phyloP scores from a whole-genome alignment of 2,113 vertebrate species.

The Atlantisia rogersi region DNA sequence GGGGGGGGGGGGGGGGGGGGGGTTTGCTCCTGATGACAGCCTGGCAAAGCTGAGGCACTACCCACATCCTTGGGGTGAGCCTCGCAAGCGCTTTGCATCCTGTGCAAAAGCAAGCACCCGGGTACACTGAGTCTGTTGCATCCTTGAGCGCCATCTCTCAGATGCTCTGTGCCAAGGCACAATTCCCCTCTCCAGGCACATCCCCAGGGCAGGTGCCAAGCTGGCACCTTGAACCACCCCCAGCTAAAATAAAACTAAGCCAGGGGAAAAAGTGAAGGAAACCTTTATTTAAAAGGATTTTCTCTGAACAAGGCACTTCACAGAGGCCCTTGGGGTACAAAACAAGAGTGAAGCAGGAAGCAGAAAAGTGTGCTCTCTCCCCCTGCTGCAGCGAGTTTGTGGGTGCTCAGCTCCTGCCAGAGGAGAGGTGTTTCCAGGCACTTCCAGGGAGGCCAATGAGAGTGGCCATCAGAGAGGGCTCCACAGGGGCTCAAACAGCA shows the following conservation, averaged over 20 bases:
- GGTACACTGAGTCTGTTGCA: rapidly evolving
- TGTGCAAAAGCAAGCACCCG: rapidly evolving
- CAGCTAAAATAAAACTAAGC: rapidly evolving
- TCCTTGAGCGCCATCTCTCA: rapidly evolving
- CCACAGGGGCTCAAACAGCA: rapidly evolving
- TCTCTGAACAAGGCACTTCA: rapidly evolving
- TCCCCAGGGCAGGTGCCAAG: rapidly evolving
- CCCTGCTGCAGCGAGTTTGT: too few relatives aligned
- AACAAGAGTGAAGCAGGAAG: not conserved
- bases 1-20: too few relatives aligned
- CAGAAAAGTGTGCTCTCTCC: too few relatives aligned
- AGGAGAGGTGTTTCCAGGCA: not conserved
- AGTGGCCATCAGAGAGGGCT: not conserved
- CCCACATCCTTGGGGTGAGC: rapidly evolving
- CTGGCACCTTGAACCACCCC: not conserved
- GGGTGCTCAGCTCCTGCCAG: not conserved
- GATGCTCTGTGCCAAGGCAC: not conserved
- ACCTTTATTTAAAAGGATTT: not conserved
- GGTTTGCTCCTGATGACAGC: not conserved
- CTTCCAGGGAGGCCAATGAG: not conserved
- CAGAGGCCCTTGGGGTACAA: not conserved
- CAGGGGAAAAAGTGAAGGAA: not conserved
- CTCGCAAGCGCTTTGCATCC: not conserved
- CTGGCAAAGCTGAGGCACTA: not conserved
- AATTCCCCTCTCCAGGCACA: rapidly evolving